phyloP scores from a whole-genome alignment of 1,140 invertebrate genomes.

The Latrodectus geometricus region DNA sequence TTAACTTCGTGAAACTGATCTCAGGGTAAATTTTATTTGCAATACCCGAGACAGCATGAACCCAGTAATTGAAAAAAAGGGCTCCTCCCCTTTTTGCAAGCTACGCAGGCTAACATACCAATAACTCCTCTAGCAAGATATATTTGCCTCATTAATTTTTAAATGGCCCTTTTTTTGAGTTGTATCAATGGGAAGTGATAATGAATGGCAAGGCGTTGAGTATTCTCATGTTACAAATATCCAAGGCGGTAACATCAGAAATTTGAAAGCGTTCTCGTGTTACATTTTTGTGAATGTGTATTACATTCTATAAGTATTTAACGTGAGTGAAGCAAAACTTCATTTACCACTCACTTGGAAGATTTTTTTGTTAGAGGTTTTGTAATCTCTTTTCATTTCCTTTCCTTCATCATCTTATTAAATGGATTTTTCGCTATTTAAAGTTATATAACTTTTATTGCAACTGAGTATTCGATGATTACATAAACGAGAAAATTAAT shows the following conservation, averaged over 20 bases:
- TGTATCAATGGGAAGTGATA: conserved; percentile 50
- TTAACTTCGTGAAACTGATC: conserved; percentile 52
- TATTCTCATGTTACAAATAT: conserved; percentile 44
- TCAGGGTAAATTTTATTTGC: conserved; percentile 41
- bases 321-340: conserved; percentile 3
- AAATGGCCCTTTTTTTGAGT: conserved; percentile 41
- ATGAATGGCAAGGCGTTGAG: conserved; percentile 47
- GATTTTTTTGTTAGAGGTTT: too few relatives aligned
- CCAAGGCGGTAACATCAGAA: conserved; percentile 47
- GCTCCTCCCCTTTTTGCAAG: background rate
- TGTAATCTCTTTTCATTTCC: too few relatives aligned
- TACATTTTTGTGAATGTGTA: conserved; percentile 1
- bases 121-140: conserved; percentile 44
- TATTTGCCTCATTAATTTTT: conserved; percentile 54
- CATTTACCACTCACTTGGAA: too few relatives aligned
- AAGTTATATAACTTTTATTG: too few relatives aligned
- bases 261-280: conserved; percentile 36
- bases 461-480: too few relatives aligned
- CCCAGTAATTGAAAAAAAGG: conserved; percentile 43
- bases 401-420: too few relatives aligned
- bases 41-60: conserved; percentile 12
- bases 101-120: background rate
- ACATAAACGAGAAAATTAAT: too few relatives aligned
- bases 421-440: too few relatives aligned
- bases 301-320: background rate